Conservation (phyloP, 2,888 invertebrate species). For the Heptascelio sp. region DNA sequence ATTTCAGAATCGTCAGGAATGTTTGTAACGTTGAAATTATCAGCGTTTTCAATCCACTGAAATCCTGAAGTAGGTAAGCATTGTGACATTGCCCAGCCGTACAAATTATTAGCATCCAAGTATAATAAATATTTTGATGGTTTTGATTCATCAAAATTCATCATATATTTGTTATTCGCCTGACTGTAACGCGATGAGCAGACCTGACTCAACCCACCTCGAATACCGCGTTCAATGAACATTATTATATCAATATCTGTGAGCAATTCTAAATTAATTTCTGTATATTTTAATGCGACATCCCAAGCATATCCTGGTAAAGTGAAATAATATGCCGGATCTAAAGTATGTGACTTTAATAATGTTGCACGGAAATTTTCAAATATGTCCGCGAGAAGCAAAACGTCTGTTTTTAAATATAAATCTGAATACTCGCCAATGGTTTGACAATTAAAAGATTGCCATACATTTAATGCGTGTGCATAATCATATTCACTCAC, state of each 20-base stretch:
- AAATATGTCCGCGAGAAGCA: neutral
- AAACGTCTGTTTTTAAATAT: conserved; percentile 1
- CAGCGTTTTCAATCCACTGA: neutral
- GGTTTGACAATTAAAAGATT: neutral
- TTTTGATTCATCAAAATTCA: neutral
- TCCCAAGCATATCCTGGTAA: neutral
- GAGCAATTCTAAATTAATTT: neutral
- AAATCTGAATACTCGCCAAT: neutral
- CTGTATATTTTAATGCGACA: neutral
- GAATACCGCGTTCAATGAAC: neutral
- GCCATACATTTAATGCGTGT: conserved; percentile 73
- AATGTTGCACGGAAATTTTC: neutral
- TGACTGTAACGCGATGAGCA: neutral
- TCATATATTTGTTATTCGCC: neutral
- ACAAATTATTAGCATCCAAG: neutral
- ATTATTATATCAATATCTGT: neutral
- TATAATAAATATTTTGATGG: neutral
- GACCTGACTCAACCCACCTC: neutral
- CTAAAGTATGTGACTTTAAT: neutral
- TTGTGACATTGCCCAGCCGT: neutral
- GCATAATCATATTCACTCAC: conserved; percentile 72
- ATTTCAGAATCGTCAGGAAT: neutral
- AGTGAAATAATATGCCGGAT: neutral
- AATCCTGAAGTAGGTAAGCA: neutral
- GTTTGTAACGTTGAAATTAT: neutral